Percentiles rank a stretch among this genome's conserved stretches.
Evolutionary conservation across 1,140 invertebrate genomes (phyloP).

Genomic region (Drosophila sechellia): DNA sequence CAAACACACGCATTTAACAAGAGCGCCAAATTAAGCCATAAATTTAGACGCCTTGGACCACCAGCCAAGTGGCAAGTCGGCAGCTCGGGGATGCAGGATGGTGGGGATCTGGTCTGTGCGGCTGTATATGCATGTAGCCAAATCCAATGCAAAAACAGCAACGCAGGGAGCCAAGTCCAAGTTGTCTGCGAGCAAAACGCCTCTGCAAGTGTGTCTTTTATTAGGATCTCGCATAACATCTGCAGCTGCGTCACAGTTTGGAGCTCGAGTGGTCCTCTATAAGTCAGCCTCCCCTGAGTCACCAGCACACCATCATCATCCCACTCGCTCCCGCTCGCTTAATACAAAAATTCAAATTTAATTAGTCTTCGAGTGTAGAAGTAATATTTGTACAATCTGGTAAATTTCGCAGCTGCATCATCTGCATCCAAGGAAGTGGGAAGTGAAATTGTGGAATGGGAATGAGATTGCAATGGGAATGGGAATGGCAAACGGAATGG

Average conservation of each 20-base stretch:
- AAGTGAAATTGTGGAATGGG: conserved; percentile 35
- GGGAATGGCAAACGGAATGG: conserved; percentile 18
- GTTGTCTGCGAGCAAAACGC: conserved; percentile 57
- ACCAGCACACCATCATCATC: not conserved
- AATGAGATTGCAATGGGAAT: conserved; percentile 7
- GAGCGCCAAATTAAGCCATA: conserved; percentile 81
- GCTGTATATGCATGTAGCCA: not conserved
- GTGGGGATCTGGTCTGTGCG: not conserved
- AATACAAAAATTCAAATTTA: conserved; percentile 80
- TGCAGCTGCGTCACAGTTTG: conserved; percentile 33
- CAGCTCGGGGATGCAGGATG: conserved; percentile 4
- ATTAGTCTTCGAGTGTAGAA: conserved; percentile 82
- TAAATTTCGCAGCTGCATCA: conserved; percentile 71
- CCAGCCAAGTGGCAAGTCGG: conserved; percentile 63
- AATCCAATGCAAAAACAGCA: conserved; percentile 44
- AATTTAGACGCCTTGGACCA: conserved; percentile 73
- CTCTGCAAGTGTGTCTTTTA: conserved; percentile 60
- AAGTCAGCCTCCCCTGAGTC: conserved; percentile 10
- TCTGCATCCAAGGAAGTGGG: conserved; percentile 63
- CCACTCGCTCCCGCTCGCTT: conserved; percentile 49
- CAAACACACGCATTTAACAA: conserved; percentile 73
- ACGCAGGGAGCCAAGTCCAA: conserved; percentile 52
- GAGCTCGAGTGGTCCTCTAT: conserved; percentile 23
- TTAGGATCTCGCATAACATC: conserved; percentile 24
- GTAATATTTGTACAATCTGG: conserved; percentile 81